A percentile compares a stretch with the other conserved stretches of the same genome.
These are phyloP conservation scores for Drosophila prostipennis DNA, from an alignment of 2,888 invertebrate genomes.

Conservation along the genomic window DNA sequence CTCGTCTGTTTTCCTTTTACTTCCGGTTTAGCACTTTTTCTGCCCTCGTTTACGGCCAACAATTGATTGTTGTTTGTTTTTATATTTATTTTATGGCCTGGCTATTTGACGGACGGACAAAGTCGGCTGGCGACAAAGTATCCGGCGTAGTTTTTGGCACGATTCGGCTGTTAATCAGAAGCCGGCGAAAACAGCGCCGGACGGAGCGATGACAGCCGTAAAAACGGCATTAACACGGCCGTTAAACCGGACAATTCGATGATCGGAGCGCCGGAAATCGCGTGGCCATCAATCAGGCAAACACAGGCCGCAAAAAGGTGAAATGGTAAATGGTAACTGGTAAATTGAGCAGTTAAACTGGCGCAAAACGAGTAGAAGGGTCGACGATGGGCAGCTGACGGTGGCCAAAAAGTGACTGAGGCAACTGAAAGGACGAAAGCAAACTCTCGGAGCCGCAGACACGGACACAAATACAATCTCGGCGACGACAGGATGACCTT, in stretches of 20 bases:
- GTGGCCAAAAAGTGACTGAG: constrained; percentile 37
- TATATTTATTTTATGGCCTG: constrained; percentile 23
- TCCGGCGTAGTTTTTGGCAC: constrained; percentile 19
- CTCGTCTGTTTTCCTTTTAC: constrained; percentile 7
- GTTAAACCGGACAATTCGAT: constrained; percentile 64
- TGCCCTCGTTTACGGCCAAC: constrained; percentile 5
- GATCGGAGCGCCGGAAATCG: constrained; percentile 46
- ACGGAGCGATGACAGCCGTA: constrained; percentile 41
- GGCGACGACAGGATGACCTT: constrained; percentile 81
- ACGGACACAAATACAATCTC: constrained; percentile 34
- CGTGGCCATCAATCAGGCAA: constrained; percentile 67
- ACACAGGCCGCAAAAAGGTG: constrained; percentile 9
- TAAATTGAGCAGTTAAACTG: constrained; percentile 22
- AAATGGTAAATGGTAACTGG: constrained; percentile 15
- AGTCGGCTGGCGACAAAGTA: constrained; percentile 8
- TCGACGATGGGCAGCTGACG: constrained; percentile 32
- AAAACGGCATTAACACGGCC: constrained; percentile 50
- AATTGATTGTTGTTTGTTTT: constrained; percentile 28
- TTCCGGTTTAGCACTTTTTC: constrained; percentile 18
- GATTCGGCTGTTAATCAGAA: constrained; percentile 29
- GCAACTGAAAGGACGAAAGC: constrained; percentile 49
- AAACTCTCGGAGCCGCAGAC: constrained; percentile 23
- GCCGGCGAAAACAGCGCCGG: constrained; percentile 23
- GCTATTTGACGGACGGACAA: constrained; percentile 6
- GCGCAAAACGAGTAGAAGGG: constrained; percentile 11